phyloP scores from a whole-genome alignment of 1,140 invertebrate species.

The Trachelipus rathkii region DNA sequence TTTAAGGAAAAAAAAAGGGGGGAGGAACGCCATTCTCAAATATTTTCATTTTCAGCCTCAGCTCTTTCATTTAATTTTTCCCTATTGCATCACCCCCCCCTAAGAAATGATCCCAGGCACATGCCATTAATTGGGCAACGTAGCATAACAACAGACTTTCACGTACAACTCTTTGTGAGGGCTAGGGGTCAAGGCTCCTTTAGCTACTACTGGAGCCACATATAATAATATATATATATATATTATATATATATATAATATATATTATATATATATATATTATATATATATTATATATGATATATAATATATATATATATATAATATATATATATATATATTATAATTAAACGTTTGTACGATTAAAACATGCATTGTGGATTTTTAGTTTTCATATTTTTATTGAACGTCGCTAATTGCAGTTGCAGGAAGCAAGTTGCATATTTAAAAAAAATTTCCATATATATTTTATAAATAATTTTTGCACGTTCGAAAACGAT shows the following conservation, averaged over 20 bases:
- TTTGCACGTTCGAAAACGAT: too few species aligned
- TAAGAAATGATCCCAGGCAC: background rate
- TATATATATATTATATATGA: constrained; percentile 31
- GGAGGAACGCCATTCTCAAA: background rate
- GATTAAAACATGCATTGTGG: constrained; percentile 37
- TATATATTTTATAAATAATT: too few species aligned
- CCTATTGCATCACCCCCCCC: background rate
- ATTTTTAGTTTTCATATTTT: background rate
- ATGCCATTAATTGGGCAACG: background rate
- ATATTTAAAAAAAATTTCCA: too few species aligned
- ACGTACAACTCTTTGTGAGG: background rate
- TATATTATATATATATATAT: too few species aligned
- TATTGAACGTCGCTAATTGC: too few species aligned
- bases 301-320: constrained; percentile 23
- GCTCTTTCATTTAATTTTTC: background rate
- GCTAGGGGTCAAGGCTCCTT: background rate
- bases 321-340: constrained; percentile 20
- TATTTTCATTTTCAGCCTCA: background rate
- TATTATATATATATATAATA: too few species aligned
- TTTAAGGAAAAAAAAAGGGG: too few species aligned
- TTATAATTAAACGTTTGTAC: constrained; percentile 27
- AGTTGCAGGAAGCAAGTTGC: too few species aligned
- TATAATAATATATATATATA: too few species aligned
- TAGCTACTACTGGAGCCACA: background rate
- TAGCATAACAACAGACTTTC: background rate